These are phyloP conservation scores for Dyspetes luteomarginatus DNA, from an alignment of 2,888 invertebrate genomes.

Conservation along the genomic window DNA sequence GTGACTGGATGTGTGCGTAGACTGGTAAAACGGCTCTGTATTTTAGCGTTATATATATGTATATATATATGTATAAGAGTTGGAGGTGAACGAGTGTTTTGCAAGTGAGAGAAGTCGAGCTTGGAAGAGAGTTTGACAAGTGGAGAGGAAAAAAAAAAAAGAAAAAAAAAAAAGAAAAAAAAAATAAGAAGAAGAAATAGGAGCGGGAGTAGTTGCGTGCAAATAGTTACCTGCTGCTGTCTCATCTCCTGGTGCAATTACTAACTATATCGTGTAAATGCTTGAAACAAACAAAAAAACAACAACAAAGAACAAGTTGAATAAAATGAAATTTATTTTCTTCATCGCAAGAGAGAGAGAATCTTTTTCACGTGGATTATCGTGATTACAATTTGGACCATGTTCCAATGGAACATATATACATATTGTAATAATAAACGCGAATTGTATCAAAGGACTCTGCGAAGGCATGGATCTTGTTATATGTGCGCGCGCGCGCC, in stretches of 20 bases:
- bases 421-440: too few species aligned
- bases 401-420: constrained; percentile 37
- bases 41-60: background rate
- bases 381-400: background rate
- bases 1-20: constrained; percentile 7
- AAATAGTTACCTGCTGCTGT: constrained; percentile 56
- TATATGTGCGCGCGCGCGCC: too few species aligned
- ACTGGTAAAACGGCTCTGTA: background rate
- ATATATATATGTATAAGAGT: background rate
- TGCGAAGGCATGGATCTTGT: too few species aligned
- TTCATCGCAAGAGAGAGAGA: background rate
- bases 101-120: constrained; percentile 5
- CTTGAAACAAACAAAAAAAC: background rate
- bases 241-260: too few species aligned
- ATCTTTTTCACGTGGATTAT: constrained; percentile 3
- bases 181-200: constrained; percentile 33
- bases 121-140: constrained; percentile 26
- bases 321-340: too few species aligned
- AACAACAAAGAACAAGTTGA: constrained; percentile 66
- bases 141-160: constrained; percentile 28
- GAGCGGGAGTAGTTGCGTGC: constrained; percentile 43
- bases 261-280: constrained; percentile 42
- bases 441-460: too few species aligned
- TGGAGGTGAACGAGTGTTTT: constrained; percentile 21
- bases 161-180: constrained; percentile 31